Evolutionary conservation across 2,888 invertebrate genomes (phyloP), one percentile per base, ranked within the genome.

Genomic region (Cephalotes varians): DNA sequence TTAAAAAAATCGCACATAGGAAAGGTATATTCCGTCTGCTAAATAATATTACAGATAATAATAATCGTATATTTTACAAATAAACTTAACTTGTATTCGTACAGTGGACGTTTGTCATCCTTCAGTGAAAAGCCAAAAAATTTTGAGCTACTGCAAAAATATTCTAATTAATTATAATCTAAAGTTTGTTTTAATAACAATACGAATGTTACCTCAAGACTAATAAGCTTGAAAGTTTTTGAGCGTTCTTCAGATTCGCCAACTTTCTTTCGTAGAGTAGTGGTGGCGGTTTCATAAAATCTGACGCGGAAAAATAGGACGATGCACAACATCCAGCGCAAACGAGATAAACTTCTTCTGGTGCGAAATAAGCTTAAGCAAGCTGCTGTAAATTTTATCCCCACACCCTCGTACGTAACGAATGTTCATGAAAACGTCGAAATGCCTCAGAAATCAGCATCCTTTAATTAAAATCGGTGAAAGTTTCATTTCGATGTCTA

Each of bases 291-390:
- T 88, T 88, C 86, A 85, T 83, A 85, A 88, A 88, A 88, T 86
- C 86, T 82, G 85, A 40, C 71, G 82, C 67, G 56, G 80, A 81
- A 80, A 88, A 87, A 88, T 84, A 82, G 62, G 64, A 44, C 73
- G 51, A 12, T 85, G 71, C 51, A 79, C 88, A 37, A 76, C 74
- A 60, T 69, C 54, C 69, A 81, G 83, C 74, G 83, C 85, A 84
- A 88, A 88, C 85, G 85, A 82, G 88, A 86, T 86, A 88, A 88
- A 88, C 83, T 88, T 86, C 72, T 71, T 71, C 44, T 67, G 56
- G 82, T 28, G 67, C 25, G 25, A 76, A 82, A 87, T 25, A 67
- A 85, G 79, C 85, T 85, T 54, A 51, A 87, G 82, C 58, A 83
- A 72, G 85, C 86, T 69, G 67, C 58, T 64, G 49, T 28, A 72